phyloP scores from a whole-genome alignment of 2,113 vertebrate genomes.

The Hiodon alosoides region DNA sequence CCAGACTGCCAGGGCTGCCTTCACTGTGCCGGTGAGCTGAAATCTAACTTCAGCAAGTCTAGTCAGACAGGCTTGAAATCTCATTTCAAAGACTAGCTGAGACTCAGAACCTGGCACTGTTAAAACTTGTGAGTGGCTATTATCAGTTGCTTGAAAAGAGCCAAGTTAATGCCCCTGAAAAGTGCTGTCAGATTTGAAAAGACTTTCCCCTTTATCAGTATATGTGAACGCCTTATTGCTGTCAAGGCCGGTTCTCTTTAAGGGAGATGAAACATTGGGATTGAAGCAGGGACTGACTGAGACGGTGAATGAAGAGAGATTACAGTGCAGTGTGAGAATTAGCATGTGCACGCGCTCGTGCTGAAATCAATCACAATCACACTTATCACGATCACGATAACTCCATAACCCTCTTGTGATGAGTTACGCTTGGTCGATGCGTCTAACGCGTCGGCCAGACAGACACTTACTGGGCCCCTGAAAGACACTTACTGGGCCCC shows the following conservation, averaged over 20 bases:
- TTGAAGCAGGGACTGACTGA: not conserved
- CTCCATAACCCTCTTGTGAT: no score
- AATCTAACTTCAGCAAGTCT: constrained; percentile 14
- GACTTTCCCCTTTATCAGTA: not conserved
- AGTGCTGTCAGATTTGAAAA: constrained; percentile 21
- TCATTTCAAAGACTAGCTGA: constrained; percentile 13
- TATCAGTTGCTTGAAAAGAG: constrained; percentile 19
- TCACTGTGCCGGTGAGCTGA: not conserved
- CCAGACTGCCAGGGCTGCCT: constrained; percentile 4
- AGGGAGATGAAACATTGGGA: not conserved
- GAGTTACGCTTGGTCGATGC: no score
- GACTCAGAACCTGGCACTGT: constrained; percentile 8
- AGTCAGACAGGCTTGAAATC: constrained; percentile 27
- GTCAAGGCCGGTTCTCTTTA: not conserved
- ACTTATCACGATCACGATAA: not conserved
- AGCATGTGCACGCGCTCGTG: not conserved
- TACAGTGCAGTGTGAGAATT: not conserved
- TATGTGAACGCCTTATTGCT: constrained; percentile 18
- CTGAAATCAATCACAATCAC: constrained; percentile 6
- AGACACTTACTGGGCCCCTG: no score
- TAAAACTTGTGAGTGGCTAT: constrained; percentile 24
- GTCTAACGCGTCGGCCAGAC: no score
- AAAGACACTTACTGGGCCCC: no score
- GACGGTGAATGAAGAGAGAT: not conserved
- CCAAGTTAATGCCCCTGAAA: constrained; percentile 16